Conservation (phyloP, 2,797 vertebrate genomes). For the Merluccius polli region DNA sequence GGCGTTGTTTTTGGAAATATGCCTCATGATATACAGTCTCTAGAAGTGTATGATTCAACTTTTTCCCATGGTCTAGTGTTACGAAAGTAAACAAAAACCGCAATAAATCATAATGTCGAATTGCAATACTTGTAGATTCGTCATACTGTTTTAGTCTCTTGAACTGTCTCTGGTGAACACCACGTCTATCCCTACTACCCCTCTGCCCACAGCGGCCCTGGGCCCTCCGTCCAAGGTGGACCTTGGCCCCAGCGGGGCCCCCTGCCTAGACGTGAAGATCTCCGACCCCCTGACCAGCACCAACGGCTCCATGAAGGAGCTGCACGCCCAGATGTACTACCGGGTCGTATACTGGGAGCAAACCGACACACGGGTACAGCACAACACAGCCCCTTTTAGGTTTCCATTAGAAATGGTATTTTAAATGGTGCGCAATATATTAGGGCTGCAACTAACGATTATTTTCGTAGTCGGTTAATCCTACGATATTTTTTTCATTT, state of each 20-base stretch:
- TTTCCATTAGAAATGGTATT: neutral
- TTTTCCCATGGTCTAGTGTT: too few relatives aligned
- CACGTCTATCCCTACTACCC: neutral
- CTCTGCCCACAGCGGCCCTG: conserved; percentile 46
- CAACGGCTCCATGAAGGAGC: conserved; percentile 59
- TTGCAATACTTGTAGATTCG: too few relatives aligned
- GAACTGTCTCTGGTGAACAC: neutral
- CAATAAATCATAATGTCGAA: too few relatives aligned
- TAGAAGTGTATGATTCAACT: too few relatives aligned
- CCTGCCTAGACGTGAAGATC: conserved; percentile 54
- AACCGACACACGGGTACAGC: conserved; percentile 39
- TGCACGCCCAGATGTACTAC: conserved; percentile 30
- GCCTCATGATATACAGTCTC: too few relatives aligned
- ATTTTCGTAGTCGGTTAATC: too few relatives aligned
- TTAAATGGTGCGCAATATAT: too few relatives aligned
- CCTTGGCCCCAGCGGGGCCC: conserved; percentile 30
- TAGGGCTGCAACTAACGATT: too few relatives aligned
- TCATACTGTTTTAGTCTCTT: neutral
- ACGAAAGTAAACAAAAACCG: too few relatives aligned
- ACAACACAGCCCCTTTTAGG: neutral
- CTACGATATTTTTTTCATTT: too few relatives aligned
- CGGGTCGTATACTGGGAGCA: conserved; percentile 57
- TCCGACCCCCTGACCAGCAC: conserved; percentile 49
- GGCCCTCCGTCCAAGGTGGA: conserved; percentile 63
- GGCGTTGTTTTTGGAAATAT: too few relatives aligned